A percentile compares a stretch with the other conserved stretches of the same genome.
phyloP scores from a whole-genome alignment of 2,797 vertebrate species.

The Potorous gilbertii region DNA sequence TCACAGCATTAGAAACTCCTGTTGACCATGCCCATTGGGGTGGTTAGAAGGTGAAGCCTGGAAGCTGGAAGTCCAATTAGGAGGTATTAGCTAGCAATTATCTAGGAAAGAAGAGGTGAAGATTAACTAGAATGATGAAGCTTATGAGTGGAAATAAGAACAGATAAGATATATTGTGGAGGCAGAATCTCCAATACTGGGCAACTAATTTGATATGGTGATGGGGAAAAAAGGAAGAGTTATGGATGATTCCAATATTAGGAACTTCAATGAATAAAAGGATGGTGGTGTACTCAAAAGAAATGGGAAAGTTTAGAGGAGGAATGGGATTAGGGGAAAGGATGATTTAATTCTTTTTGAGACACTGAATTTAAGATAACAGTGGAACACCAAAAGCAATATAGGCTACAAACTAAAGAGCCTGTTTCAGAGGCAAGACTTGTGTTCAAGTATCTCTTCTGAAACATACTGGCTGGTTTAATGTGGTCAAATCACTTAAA shows the following conservation, averaged over 20 bases:
- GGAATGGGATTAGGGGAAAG: not conserved
- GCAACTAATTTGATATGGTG: not conserved
- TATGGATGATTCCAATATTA: not conserved
- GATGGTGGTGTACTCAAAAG: not conserved
- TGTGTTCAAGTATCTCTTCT: not conserved
- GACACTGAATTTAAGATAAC: not conserved
- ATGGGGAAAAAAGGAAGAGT: not conserved
- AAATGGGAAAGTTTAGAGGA: not conserved
- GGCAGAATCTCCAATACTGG: not conserved
- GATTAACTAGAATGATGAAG: not conserved
- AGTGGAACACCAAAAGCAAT: not conserved
- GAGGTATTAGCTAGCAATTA: not conserved
- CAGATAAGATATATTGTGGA: not conserved
- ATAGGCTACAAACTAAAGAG: not conserved
- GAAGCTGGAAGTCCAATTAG: not conserved
- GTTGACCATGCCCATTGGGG: not conserved
- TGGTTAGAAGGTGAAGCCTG: not conserved
- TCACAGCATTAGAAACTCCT: not conserved
- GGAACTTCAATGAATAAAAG: not conserved
- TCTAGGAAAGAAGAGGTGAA: not conserved
- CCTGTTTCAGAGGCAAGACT: not conserved
- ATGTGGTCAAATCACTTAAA: not conserved
- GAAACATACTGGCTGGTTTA: not conserved
- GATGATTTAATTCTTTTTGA: not conserved
- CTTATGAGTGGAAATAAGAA: not conserved